These are phyloP conservation scores for Vireo altiloquus DNA, from an alignment of 2,113 vertebrate species.

Conservation along the genomic window DNA sequence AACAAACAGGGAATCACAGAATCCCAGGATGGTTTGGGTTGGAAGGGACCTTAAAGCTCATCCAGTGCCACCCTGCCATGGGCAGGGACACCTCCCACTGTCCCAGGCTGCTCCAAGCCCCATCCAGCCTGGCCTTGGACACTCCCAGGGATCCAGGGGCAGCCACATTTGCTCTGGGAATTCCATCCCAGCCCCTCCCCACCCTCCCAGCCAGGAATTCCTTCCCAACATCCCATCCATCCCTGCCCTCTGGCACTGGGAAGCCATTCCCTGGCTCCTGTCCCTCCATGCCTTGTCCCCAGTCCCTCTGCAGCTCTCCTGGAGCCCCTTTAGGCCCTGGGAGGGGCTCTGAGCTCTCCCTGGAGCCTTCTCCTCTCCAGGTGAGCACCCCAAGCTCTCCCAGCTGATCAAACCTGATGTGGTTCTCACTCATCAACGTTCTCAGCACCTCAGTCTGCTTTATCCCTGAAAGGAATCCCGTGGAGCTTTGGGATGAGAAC, in stretches of 20 bases:
- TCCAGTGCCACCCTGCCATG: not conserved
- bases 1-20: not conserved
- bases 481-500: not conserved
- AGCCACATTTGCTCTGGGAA: not conserved
- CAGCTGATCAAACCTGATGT: accelerated
- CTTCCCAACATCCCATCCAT: not conserved
- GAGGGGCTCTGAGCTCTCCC: not conserved
- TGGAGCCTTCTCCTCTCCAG: accelerated
- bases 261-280: not conserved
- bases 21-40: not conserved
- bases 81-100: not conserved
- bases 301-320: not conserved
- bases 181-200: not conserved
- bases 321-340: not conserved
- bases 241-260: not conserved
- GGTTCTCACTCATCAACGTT: not conserved
- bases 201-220: not conserved
- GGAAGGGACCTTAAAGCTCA: accelerated
- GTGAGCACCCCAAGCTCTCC: accelerated
- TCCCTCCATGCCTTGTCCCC: not conserved
- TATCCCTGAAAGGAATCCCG: accelerated
- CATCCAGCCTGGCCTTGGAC: not conserved
- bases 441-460: not conserved
- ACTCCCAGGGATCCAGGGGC: not conserved
- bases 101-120: not conserved